Conservation (phyloP, 2,797 vertebrate genomes). For the Tamandua tetradactyla region DNA sequence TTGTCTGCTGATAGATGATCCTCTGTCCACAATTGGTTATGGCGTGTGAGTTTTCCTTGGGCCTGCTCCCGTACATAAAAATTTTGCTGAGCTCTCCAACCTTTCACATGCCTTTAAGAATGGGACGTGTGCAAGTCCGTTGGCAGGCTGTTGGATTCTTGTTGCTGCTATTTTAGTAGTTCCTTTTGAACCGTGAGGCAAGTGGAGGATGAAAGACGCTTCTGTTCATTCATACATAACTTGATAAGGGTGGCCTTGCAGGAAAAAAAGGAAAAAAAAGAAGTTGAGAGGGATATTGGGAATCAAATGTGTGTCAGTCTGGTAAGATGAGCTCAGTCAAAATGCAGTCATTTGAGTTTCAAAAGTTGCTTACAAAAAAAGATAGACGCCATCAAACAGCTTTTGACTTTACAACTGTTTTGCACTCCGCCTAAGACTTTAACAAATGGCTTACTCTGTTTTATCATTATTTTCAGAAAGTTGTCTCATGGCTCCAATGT, state of each 20-base stretch:
- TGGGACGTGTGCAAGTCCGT: slow-evolving; percentile 82
- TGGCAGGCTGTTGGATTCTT: slow-evolving; percentile 85
- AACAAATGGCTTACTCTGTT: not conserved
- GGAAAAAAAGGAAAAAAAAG: not conserved
- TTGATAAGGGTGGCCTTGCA: slow-evolving; percentile 73
- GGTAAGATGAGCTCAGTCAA: not conserved
- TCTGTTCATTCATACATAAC: slow-evolving; percentile 90
- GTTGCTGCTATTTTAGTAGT: slow-evolving; percentile 90
- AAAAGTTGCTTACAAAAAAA: not conserved
- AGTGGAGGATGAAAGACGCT: slow-evolving; percentile 86
- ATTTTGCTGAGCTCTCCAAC: slow-evolving; percentile 90
- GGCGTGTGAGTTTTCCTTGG: slow-evolving; percentile 92
- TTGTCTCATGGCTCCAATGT: not conserved
- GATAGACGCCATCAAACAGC: not conserved
- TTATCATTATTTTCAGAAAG: not conserved
- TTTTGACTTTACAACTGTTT: not conserved
- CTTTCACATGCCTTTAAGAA: slow-evolving; percentile 83
- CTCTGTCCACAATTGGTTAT: slow-evolving; percentile 92
- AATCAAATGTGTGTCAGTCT: not conserved
- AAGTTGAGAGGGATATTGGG: slow-evolving; percentile 9
- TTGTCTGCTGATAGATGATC: slow-evolving; percentile 99
- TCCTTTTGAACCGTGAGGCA: slow-evolving; percentile 89
- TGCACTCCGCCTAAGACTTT: no score
- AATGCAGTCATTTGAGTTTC: not conserved
- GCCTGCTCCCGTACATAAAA: slow-evolving; percentile 90